A percentile compares a stretch with the other conserved stretches of the same genome.
phyloP scores from a whole-genome alignment of 2,797 vertebrate genomes.

The Holocentrus rufus region DNA sequence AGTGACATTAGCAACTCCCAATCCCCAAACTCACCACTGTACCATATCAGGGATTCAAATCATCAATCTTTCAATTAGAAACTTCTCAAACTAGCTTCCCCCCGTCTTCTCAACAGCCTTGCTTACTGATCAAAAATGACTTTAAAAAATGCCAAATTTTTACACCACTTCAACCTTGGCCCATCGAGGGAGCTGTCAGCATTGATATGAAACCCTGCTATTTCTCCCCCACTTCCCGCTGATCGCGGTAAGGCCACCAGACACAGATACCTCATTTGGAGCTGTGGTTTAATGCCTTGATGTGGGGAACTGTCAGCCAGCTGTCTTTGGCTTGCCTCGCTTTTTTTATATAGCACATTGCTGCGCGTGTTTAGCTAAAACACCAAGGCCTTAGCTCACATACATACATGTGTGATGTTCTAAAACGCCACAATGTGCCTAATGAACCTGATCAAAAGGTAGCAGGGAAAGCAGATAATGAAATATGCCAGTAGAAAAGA shows the following conservation, averaged over 20 bases:
- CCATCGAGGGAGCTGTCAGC: slow-evolving; percentile 40
- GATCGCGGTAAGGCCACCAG: slow-evolving; percentile 42
- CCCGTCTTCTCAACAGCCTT: slow-evolving; percentile 6
- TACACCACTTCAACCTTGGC: slow-evolving; percentile 42
- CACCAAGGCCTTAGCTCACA: slow-evolving; percentile 3
- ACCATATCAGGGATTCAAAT: slow-evolving; percentile 29
- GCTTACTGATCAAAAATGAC: slow-evolving; percentile 52
- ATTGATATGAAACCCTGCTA: slow-evolving; percentile 24
- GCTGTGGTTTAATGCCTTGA: slow-evolving; percentile 54
- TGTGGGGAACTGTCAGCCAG: slow-evolving; percentile 66
- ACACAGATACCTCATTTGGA: slow-evolving; percentile 53
- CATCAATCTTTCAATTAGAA: slow-evolving; percentile 52
- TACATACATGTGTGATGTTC: slow-evolving; percentile 32
- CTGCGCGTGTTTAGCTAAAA: slow-evolving; percentile 8
- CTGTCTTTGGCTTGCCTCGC: slow-evolving; percentile 41
- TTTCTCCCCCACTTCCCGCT: slow-evolving; percentile 22
- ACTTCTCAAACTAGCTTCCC: slow-evolving; percentile 2
- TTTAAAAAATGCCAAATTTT: slow-evolving; percentile 5
- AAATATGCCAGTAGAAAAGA: slow-evolving; percentile 33
- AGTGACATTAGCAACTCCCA: slow-evolving; percentile 24
- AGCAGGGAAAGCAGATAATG: slow-evolving; percentile 23
- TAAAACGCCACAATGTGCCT: slow-evolving; percentile 35
- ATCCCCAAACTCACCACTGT: slow-evolving; percentile 13
- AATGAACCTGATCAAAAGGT: slow-evolving; percentile 49
- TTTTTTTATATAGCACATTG: slow-evolving; percentile 35